Evolutionary conservation across 1,140 invertebrate genomes (phyloP), one percentile per base, ranked within the genome.

Genomic region (Spodoptera frugiperda): DNA sequence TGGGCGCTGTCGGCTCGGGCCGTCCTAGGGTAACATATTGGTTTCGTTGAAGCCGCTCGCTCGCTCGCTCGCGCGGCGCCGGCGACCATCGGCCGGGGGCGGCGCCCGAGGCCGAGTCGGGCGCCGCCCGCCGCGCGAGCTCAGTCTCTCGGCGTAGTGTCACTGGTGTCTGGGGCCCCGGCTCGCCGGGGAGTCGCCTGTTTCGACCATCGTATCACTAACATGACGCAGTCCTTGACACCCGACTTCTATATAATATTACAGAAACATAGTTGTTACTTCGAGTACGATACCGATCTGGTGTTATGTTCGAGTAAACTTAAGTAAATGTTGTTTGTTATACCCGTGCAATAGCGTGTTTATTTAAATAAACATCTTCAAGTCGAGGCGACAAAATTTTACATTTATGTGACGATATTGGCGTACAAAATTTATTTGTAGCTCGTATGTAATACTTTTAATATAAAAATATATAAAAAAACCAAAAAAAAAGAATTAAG

Each of bases 381-480:
- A 55, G 33, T 71, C 30, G 10, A 55, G 44, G 55, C 55, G 55
- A 61, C 53, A 6, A 73, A 59, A 61, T 61, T 61, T 25, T 17
- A n/a, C 53, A 72, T 46, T 49, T 30, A 25, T 25, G 39, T 72
- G 25, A 73, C 55, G 59, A 49, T 17, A 61, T 73, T 61, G 68
- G 68, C 68, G 33, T 61, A 59, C 71, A 73, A 59, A 61, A 73
- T 46, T 61, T 49, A 73, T 59, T 73, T 73, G 54, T 73, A 73
- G 44, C 71, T 73, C 71, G 55, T 73, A 33, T 73, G 30, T 48
- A 25, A 59, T 59, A 72, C 33, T 72, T 73, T 73, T 72, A 44
- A 15, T 21, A 68, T 25, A 61, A 46, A 65, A 21, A 73, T 33
- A 21, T 8, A 44, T 25, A 21, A 61, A 49, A 59, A 73, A 73